Evolutionary conservation across 2,888 invertebrate genomes (phyloP).

Genomic region (Sialis fuliginosa): DNA sequence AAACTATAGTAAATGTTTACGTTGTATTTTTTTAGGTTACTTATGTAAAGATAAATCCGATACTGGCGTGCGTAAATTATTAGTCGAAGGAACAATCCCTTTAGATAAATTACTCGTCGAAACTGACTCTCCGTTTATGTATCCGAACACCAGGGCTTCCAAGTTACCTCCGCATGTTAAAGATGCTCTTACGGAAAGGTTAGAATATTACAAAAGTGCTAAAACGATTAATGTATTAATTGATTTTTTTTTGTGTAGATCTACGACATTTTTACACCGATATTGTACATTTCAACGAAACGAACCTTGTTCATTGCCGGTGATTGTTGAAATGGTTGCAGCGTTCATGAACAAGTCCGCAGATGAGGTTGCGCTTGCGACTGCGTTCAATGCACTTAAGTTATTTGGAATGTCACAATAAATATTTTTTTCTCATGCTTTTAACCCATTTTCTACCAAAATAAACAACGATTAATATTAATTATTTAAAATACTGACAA

Average conservation of each 20-base stretch:
- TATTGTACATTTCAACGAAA: constrained; percentile 93
- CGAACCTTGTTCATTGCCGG: constrained; percentile 87
- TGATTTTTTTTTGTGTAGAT: constrained; percentile 27
- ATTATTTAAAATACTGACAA: not conserved
- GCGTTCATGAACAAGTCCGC: constrained; percentile 74
- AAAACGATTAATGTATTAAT: not conserved
- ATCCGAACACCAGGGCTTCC: constrained; percentile 83
- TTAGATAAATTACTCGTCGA: constrained; percentile 74
- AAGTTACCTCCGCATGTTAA: constrained; percentile 79
- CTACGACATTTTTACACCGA: constrained; percentile 64
- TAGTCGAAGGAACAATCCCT: constrained; percentile 66
- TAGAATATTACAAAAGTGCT: constrained; percentile 14
- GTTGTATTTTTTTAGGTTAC: constrained; percentile 33
- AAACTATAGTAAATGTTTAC: not conserved
- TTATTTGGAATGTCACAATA: constrained; percentile 70
- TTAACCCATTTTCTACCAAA: too few species aligned
- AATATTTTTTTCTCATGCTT: constrained; percentile 8
- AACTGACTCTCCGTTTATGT: constrained; percentile 93
- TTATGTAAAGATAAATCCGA: constrained; percentile 86
- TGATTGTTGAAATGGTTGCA: constrained; percentile 86
- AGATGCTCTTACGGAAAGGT: constrained; percentile 72
- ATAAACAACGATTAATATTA: too few species aligned
- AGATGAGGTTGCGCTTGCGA: constrained; percentile 77
- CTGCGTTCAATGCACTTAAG: constrained; percentile 82
- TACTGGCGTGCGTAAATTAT: constrained; percentile 66